Conservation (phyloP, 2,797 vertebrate species). For the Gymnopithys bicolor region DNA sequence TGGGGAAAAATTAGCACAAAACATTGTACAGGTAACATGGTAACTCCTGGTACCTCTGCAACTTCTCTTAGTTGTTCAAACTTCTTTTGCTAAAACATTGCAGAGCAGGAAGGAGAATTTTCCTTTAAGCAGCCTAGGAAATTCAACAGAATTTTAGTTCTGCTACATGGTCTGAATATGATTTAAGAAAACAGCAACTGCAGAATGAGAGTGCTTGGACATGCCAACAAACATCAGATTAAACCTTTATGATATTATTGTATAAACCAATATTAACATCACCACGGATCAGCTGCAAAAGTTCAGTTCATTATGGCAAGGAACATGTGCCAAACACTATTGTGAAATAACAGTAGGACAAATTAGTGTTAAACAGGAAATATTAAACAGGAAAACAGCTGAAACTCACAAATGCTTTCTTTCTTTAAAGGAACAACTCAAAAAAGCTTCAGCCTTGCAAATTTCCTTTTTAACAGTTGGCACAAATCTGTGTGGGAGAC, state of each 20-base stretch:
- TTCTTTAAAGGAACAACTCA: background rate
- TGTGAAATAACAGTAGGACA: background rate
- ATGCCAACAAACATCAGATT: background rate
- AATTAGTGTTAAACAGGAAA: background rate
- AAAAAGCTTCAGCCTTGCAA: background rate
- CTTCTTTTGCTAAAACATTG: background rate
- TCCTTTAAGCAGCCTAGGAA: background rate
- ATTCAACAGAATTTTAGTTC: background rate
- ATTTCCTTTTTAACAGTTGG: background rate
- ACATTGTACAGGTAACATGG: background rate
- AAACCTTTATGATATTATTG: background rate
- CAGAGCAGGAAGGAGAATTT: background rate
- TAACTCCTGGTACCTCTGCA: background rate
- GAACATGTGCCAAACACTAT: background rate
- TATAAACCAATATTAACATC: background rate
- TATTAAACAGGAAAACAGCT: background rate
- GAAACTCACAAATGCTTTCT: background rate
- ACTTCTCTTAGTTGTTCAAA: background rate
- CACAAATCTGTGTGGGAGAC: background rate
- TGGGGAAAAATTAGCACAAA: background rate
- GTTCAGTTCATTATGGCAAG: background rate
- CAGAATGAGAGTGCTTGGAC: background rate
- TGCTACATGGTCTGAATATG: background rate
- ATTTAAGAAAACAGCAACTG: background rate
- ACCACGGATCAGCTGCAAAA: background rate